phyloP scores from a whole-genome alignment of 2,113 vertebrate species.

The Tragulus kanchil region DNA sequence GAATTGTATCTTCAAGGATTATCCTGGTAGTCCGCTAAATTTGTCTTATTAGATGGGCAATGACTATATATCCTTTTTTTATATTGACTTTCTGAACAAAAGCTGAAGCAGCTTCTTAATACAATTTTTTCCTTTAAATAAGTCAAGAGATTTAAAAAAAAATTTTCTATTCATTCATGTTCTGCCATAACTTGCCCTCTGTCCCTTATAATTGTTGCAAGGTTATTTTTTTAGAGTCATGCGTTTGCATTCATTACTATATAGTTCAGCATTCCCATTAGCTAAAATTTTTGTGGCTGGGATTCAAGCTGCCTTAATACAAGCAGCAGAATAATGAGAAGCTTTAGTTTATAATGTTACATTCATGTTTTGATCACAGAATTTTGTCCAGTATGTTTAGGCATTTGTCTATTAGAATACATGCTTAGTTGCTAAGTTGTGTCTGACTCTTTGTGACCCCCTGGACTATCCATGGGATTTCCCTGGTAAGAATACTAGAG shows the following conservation, averaged over 20 bases:
- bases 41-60: background rate
- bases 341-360: background rate
- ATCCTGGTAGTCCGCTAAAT: background rate
- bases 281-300: background rate
- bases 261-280: background rate
- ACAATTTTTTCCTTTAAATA: conserved; percentile 19
- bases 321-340: background rate
- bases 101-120: background rate
- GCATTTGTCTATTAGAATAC: background rate
- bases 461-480: too few relatives aligned
- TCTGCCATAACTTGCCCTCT: background rate
- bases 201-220: background rate
- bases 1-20: background rate
- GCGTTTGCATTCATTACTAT: background rate
- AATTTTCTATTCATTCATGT: background rate
- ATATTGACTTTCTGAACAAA: background rate
- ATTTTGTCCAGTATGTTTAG: background rate
- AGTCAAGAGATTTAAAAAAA: background rate
- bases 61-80: background rate
- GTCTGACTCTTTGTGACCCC: too few relatives aligned
- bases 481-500: too few relatives aligned
- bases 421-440: too few relatives aligned
- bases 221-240: background rate
- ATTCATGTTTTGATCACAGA: background rate
- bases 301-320: background rate